These are phyloP conservation scores for Hepsetus odoe DNA, from an alignment of 2,113 vertebrate species.

Conservation along the genomic window DNA sequence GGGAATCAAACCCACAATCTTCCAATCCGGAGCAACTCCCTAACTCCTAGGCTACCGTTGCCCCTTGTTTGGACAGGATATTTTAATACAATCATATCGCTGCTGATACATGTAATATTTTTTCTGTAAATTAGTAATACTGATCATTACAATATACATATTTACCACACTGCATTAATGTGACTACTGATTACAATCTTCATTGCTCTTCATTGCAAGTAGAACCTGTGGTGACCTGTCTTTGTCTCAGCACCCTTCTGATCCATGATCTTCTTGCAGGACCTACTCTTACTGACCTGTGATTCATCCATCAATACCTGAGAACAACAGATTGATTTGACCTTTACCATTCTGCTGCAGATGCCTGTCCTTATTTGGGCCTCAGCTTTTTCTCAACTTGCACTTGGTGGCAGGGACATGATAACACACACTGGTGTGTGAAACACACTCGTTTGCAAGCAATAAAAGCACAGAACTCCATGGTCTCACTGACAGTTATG, in stretches of 20 bases:
- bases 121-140: not conserved
- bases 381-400: constrained; percentile 16
- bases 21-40: too few species aligned
- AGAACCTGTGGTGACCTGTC: constrained; percentile 10
- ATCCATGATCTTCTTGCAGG: constrained; percentile 34
- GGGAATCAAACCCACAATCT: too few species aligned
- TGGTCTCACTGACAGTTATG: not conserved
- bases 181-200: not conserved
- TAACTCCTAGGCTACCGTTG: too few species aligned
- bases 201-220: not conserved
- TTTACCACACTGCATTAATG: not conserved
- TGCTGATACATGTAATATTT: not conserved
- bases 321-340: constrained; percentile 68
- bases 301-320: constrained; percentile 67
- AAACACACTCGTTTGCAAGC: not conserved
- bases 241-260: constrained; percentile 10
- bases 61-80: too few species aligned
- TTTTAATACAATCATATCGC: not conserved
- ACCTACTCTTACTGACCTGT: constrained; percentile 58
- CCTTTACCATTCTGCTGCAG: constrained; percentile 52
- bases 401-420: not conserved
- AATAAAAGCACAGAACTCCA: not conserved
- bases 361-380: constrained; percentile 55
- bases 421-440: not conserved
- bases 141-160: not conserved